Evolutionary conservation across 2,113 vertebrate species (phyloP), one percentile per base, ranked within the genome.

Genomic region (Centropristis striata): DNA sequence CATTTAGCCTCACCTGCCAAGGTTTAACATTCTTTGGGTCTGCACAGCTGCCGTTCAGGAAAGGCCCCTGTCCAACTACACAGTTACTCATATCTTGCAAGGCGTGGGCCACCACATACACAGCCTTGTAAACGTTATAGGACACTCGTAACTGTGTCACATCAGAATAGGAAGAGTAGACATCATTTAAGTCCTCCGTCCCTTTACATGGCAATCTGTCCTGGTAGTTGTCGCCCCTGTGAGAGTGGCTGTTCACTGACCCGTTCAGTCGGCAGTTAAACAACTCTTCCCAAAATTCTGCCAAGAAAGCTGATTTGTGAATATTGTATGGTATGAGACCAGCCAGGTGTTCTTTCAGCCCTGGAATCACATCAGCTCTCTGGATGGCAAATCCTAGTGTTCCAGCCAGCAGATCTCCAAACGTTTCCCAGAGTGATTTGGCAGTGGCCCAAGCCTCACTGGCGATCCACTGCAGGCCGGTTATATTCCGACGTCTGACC

Each of bases 111-210:
- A 95, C 82, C 20, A 94, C 70, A 81, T 95, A 92, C 9, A 95
- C 91, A 13, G 94, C 95, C 71, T 95, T 95, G 65, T 95, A 95
- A 8, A 95, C 93, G 23, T 95, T 95, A 76, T 94, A 95, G 20
- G 94, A 92, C 36, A 94, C 93, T 32, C 94, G 88, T 49, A 94
- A 81, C 77, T 95, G 87, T 41, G 92, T 91, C 51, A 94, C 90
- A 72, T 95, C 94, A 64, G 85, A 80, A 71, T 88, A 95, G 14
- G 88, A 42, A 25, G 92, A 90, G 75, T 90, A 88, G 57, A 94
- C 76, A 27, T 89, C 49, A 10, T 76, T 60, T 60, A 94, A 87
- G 77, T 54, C 72, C 67, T 95, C 93, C 4, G 15, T 85, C 1
- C 92, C 92, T 50, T 75, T 83, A 55, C 94, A 95, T 5, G 68